Evolutionary conservation across 2,888 invertebrate species (phyloP), one percentile per base, ranked within the genome.

Genomic region (Heliconius erato): DNA sequence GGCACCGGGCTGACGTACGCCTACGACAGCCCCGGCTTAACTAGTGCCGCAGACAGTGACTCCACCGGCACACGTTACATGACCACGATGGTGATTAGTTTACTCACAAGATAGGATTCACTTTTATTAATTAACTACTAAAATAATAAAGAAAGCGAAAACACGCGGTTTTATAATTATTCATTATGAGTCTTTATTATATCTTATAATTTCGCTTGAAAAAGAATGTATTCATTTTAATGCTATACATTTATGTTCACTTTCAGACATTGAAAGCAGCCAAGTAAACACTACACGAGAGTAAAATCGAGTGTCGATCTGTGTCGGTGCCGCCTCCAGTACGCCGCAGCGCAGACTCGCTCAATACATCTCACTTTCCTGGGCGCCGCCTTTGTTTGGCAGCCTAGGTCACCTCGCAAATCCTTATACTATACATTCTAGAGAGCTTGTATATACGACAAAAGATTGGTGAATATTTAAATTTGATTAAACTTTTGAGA

Each of bases 361-460:
- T 78, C 67, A 49, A 78, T 77, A 77, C 67, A 19, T 78, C 26
- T 67, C 67, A 78, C 78, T 78, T 67, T 78, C 44, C 78, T 78
- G 44, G 78, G 67, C 67, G 23, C 67, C 78, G 67, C 78, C 78
- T 78, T 78, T 28, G 65, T 28, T 49, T 68, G 67, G 12, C 28
- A 78, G 14, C 14, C n/a, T 67, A 44, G 28, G 16, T 11, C 67
- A 65, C 19, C 26, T 23, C 9, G 49, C 23, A 28, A 19, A 26
- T 28, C 78, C 63, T 63, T 63, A 63, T 2, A 2, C 40, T 76
- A 32, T 76, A 76, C 11, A 63, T 63, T 76, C 63, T n/a, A 16
- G 16, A 63, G 26, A 76, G 63, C 16, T 76, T 35, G 2, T 54
- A 19, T 54, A 2, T 26, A 32, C 35, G 11, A 63, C 9, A 76